Evolutionary conservation across 1,140 invertebrate species (phyloP).

Genomic region (Triops longicaudatus): DNA sequence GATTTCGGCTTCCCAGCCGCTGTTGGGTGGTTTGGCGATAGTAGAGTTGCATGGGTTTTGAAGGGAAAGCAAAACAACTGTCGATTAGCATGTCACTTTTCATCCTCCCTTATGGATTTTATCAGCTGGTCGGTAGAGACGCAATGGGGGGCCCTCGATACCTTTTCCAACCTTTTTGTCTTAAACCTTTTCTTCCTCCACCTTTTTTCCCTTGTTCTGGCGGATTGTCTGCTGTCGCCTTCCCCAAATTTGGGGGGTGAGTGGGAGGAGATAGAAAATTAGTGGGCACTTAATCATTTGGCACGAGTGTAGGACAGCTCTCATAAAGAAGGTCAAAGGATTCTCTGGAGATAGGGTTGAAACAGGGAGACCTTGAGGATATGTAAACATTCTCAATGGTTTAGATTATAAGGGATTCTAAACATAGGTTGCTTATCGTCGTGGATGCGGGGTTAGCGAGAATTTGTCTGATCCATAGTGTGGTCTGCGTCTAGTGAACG

Average conservation of each 20-base stretch:
- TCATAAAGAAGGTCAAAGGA: background rate
- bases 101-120: constrained; percentile 11
- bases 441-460: too few species aligned
- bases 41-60: background rate
- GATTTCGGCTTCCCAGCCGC: background rate
- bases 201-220: background rate
- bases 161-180: background rate
- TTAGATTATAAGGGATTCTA: too few species aligned
- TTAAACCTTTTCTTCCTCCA: background rate
- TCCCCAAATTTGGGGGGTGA: background rate
- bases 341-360: background rate
- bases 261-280: background rate
- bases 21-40: background rate
- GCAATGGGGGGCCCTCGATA: background rate
- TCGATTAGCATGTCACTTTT: constrained; percentile 15
- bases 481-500: too few species aligned
- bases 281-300: background rate
- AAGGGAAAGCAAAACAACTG: constrained; percentile 2
- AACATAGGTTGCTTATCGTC: too few species aligned
- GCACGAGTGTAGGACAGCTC: constrained; percentile 3
- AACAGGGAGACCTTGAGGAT: background rate
- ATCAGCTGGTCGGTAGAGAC: background rate
- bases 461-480: too few species aligned
- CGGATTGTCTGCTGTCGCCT: background rate
- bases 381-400: background rate